Evolutionary conservation across 2,113 vertebrate species (phyloP).

Genomic region (Eolophus roseicapilla): DNA sequence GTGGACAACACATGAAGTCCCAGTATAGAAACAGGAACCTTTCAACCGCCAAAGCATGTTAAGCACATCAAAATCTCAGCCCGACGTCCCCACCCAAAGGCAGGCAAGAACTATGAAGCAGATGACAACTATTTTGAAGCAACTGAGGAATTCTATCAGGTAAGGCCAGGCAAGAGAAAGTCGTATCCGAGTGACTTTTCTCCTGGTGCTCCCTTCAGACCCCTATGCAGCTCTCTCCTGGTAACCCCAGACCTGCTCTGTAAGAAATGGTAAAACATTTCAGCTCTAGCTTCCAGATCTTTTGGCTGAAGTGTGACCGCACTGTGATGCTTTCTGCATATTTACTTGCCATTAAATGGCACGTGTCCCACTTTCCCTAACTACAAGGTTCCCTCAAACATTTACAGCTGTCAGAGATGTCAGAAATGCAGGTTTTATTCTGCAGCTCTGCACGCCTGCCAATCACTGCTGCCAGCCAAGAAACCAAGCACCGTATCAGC

Average conservation of each 20-base stretch:
- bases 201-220: not conserved
- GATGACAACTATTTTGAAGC: not conserved
- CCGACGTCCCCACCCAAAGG: not conserved
- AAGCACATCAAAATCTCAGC: not conserved
- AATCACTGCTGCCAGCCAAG: not conserved
- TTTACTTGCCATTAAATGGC: not conserved
- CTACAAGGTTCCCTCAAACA: not conserved
- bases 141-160: not conserved
- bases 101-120: not conserved
- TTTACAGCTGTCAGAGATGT: not conserved
- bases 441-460: not conserved
- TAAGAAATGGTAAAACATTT: not conserved
- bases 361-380: not conserved
- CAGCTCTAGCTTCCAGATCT: not conserved
- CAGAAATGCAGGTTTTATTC: not conserved
- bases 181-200: not conserved
- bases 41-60: not conserved
- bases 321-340: not conserved
- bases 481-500: not conserved
- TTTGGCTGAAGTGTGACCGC: not conserved
- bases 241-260: not conserved
- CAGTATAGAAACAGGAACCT: not conserved
- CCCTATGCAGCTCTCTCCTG: not conserved
- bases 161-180: not conserved
- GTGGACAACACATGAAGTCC: not conserved